Evolutionary conservation across 2,113 vertebrate species (phyloP).

Genomic region (Chamaetylas fuelleborni): DNA sequence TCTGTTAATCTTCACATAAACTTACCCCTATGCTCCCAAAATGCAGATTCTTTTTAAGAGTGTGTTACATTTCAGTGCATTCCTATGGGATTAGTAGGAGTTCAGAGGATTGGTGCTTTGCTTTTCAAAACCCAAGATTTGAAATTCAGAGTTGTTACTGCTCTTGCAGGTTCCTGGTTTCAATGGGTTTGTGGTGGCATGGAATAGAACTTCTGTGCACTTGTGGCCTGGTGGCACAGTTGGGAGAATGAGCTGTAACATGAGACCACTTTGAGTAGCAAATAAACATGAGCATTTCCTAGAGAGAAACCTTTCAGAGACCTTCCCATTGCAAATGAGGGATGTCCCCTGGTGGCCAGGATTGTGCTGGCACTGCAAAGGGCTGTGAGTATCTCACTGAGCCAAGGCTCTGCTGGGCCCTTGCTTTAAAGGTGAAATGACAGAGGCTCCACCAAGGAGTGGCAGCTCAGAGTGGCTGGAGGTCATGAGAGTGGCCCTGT

Average conservation of each 20-base stretch:
- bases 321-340: background rate
- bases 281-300: background rate
- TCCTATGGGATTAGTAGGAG: background rate
- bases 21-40: background rate
- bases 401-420: background rate
- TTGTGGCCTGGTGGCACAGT: background rate
- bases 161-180: background rate
- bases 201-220: background rate
- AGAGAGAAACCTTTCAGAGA: background rate
- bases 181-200: background rate
- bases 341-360: background rate
- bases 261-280: slow-evolving; percentile 1
- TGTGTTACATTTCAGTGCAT: background rate
- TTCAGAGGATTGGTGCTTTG: background rate
- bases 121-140: background rate
- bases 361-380: background rate
- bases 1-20: background rate
- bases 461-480: background rate
- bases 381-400: rapidly evolving
- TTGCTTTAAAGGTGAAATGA: background rate
- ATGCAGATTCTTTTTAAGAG: background rate
- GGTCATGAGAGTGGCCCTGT: background rate
- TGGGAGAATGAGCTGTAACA: background rate
- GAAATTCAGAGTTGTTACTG: background rate
- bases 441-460: background rate